phyloP scores from a whole-genome alignment of 2,888 invertebrate genomes.

The Helicoverpa assulta region DNA sequence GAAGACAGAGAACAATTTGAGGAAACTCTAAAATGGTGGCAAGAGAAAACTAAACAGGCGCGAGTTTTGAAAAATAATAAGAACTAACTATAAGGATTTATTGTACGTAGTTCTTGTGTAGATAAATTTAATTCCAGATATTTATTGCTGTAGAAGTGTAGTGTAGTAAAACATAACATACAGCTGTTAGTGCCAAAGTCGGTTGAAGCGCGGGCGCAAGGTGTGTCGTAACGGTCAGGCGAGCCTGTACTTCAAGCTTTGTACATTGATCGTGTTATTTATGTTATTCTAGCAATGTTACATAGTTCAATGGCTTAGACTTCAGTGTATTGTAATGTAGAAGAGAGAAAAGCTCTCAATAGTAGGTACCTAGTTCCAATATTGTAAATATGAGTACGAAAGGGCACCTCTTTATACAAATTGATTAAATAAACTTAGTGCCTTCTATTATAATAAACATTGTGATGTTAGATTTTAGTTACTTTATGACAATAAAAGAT shows the following conservation, averaged over 20 bases:
- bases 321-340: constrained; percentile 15
- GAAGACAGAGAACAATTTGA: constrained; percentile 87
- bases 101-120: constrained; percentile 51
- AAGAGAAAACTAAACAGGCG: constrained; percentile 84
- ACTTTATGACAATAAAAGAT: constrained; percentile 54
- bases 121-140: constrained; percentile 67
- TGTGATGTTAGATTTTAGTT: constrained; percentile 81
- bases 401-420: constrained; percentile 80
- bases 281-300: constrained; percentile 38
- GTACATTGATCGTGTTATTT: constrained; percentile 54
- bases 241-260: constrained; percentile 65
- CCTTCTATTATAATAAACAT: constrained; percentile 78
- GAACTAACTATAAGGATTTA: constrained; percentile 49
- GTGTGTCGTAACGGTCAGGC: constrained; percentile 85
- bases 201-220: constrained; percentile 83
- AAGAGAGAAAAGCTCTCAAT: constrained; percentile 18
- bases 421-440: constrained; percentile 71
- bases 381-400: constrained; percentile 56
- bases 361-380: constrained; percentile 40
- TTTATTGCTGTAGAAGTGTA: constrained; percentile 73
- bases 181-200: constrained; percentile 88
- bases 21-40: constrained; percentile 89
- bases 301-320: constrained; percentile 49
- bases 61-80: constrained; percentile 70
- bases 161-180: constrained; percentile 73